Evolutionary conservation across 2,888 invertebrate genomes (phyloP).

Genomic region (Nudaria mundana): DNA sequence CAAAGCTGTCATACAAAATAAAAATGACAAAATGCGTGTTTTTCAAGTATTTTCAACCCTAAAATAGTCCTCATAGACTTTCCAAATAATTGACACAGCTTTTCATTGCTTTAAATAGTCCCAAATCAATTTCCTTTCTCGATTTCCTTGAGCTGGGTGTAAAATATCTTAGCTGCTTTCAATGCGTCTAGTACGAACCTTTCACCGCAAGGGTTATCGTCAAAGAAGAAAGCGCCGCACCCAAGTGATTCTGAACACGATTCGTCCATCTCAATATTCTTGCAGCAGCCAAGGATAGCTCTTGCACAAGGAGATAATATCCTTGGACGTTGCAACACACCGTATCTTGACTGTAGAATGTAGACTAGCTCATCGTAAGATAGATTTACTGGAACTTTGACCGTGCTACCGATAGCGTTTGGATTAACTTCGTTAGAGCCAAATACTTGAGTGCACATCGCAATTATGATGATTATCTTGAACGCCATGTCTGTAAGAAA

Average conservation of each 20-base stretch:
- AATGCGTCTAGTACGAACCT: slow-evolving; percentile 82
- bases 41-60: background rate
- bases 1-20: too few species aligned
- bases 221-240: slow-evolving; percentile 88
- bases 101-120: slow-evolving; percentile 9
- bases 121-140: slow-evolving; percentile 4
- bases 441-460: slow-evolving; percentile 36
- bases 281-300: slow-evolving; percentile 89
- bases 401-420: slow-evolving; percentile 47
- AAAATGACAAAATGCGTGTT: background rate
- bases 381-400: slow-evolving; percentile 49
- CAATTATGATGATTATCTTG: slow-evolving; percentile 30
- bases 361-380: slow-evolving; percentile 57
- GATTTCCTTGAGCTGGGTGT: slow-evolving; percentile 45
- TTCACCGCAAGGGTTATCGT: slow-evolving; percentile 86
- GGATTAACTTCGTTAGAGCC: slow-evolving; percentile 40
- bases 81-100: slow-evolving; percentile 6
- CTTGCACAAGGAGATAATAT: slow-evolving; percentile 84
- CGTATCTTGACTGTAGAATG: slow-evolving; percentile 47
- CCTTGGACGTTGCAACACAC: slow-evolving; percentile 34
- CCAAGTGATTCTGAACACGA: slow-evolving; percentile 87
- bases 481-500: slow-evolving; percentile 50
- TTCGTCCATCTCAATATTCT: slow-evolving; percentile 65
- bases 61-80: background rate
- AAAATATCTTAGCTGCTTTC: slow-evolving; percentile 62